Evolutionary conservation across 1,140 invertebrate species (phyloP), one percentile per base, ranked within the genome.

Genomic region (Diachasmimorpha longicaudata): DNA sequence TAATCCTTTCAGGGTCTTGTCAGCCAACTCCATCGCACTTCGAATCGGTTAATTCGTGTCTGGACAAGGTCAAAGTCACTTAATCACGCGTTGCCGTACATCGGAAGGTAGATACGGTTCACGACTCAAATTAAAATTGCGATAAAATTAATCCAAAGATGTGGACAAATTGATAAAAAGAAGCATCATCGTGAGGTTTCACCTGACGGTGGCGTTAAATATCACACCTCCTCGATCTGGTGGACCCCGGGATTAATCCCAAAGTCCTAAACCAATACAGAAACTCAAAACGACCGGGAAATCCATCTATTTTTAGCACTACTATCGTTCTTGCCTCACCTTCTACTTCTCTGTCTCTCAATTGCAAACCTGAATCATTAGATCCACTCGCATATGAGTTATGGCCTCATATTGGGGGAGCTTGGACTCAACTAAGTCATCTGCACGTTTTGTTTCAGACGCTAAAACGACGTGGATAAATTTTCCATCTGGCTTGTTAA

Each of bases 311-410:
- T 75, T 75, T 69, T 75, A 75, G 73, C 31, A 11, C 4, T n/a
- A 75, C 66, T 46, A 52, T 52, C 48, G 19, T 52, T n/a, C 48
- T 63, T 37, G 14, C 25, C 21, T 63, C 13, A 72, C 31, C 55
- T 63, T 67, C 39, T 23, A 48, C 6, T 52, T 52, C 48, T 73
- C 48, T 16, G 23, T 14, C n/a, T 46, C 42, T 48, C 44, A 44
- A 68, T 70, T 66, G 46, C 68, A 66, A 69, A 75, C 73, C 52
- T 70, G 73, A 75, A 75, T 75, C 73, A 75, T 75, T 75, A 75
- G 68, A 75, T 25, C 46, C 19, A 75, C 73, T 75, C 44, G 58
- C 68, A 75, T 48, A 75, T 75, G 73, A 75, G 66, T 75, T 75
- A 75, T 69, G 21, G 55, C 19, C 44, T 67, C 63, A 25, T 58